Conservation (phyloP, 35 echinoderm and acorn worm genomes). For the Chiridota heheva region DNA sequence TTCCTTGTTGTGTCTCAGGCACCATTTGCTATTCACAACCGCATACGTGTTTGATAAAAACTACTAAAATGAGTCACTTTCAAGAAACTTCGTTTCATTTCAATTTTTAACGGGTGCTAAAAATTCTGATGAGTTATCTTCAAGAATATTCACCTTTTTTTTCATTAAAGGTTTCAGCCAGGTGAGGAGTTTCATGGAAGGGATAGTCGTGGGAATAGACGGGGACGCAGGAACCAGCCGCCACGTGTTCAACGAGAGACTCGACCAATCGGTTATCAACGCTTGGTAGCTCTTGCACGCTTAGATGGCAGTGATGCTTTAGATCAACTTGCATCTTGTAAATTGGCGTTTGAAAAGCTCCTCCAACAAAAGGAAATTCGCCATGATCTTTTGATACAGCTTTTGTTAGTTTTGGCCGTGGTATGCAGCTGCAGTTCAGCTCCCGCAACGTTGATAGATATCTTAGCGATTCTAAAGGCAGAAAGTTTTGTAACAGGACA, state of each 20-base stretch:
- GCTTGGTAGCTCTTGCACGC: conserved; percentile 28
- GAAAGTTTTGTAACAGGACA: conserved; percentile 42
- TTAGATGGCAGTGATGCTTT: conserved; percentile 42
- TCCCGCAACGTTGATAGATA: conserved; percentile 27
- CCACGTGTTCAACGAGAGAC: conserved; percentile 3
- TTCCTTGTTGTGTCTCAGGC: too few species aligned
- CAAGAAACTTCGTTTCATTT: too few species aligned
- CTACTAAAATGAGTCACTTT: too few species aligned
- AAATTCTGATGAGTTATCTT: too few species aligned
- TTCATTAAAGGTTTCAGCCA: too few species aligned
- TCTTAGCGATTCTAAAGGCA: conserved; percentile 28
- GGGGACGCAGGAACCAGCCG: too few species aligned
- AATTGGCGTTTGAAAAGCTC: conserved; percentile 52
- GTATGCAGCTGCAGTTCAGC: conserved; percentile 57
- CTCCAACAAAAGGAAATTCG: conserved; percentile 69
- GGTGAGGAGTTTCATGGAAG: too few species aligned
- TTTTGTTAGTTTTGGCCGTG: conserved; percentile 27
- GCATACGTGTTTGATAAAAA: too few species aligned
- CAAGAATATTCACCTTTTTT: too few species aligned
- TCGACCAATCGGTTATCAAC: conserved; percentile 40
- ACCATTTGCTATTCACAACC: too few species aligned
- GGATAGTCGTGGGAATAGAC: too few species aligned
- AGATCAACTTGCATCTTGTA: conserved; percentile 17
- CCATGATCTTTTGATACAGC: conserved; percentile 57
- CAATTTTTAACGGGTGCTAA: too few species aligned